phyloP scores from a whole-genome alignment of 2,888 invertebrate species.

The Sarcophaga rosellei region DNA sequence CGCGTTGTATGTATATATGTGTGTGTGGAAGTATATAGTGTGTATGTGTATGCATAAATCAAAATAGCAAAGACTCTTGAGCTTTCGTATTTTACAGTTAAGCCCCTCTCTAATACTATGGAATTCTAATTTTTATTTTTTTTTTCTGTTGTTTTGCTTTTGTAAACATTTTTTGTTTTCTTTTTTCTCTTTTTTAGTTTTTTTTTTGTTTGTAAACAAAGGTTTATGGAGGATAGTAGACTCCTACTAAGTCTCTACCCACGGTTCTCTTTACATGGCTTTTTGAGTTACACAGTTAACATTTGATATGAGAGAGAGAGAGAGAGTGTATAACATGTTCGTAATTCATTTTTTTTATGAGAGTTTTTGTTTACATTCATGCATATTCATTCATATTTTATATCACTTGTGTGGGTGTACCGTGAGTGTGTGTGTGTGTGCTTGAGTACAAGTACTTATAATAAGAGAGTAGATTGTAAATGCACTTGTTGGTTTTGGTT shows the following conservation, averaged over 20 bases:
- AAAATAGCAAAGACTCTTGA: constrained; percentile 65
- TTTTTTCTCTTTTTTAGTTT: not conserved
- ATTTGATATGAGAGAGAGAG: too few species aligned
- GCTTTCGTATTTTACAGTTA: constrained; percentile 65
- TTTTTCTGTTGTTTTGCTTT: not conserved
- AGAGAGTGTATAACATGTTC: too few species aligned
- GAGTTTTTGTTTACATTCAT: not conserved
- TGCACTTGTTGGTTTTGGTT: constrained; percentile 64
- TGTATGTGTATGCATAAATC: constrained; percentile 52
- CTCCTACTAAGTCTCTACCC: not conserved
- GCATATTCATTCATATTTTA: not conserved
- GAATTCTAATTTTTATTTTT: not conserved
- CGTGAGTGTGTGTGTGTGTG: not conserved
- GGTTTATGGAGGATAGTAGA: constrained; percentile 32
- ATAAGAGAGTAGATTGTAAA: constrained; percentile 21
- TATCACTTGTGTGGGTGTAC: too few species aligned
- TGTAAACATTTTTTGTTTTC: constrained; percentile 33
- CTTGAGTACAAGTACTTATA: constrained; percentile 44
- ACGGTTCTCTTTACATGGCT: not conserved
- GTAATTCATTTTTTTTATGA: not conserved
- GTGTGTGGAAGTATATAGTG: too few species aligned
- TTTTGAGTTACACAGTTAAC: too few species aligned
- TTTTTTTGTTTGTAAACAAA: constrained; percentile 42
- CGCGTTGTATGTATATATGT: constrained; percentile 15
- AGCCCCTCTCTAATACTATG: constrained; percentile 59